Conservation (phyloP, 30 jellyfish, hydroid and myxozoan genomes). For the Aurelia coerulea region DNA sequence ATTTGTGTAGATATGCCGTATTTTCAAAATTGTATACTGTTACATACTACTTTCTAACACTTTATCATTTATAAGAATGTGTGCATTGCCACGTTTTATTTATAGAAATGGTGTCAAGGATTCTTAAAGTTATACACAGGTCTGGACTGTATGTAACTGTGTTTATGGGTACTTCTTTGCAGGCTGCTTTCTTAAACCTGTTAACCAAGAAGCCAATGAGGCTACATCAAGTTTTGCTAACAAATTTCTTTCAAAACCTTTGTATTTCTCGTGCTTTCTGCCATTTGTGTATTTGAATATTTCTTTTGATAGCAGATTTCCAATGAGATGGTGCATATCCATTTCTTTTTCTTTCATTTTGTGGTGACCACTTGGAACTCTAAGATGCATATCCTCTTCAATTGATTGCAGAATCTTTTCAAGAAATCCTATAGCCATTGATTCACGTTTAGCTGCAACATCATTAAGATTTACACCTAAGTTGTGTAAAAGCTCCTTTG, state of each 20-base stretch:
- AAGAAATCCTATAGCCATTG: constrained; percentile 8
- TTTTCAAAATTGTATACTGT: too few relatives aligned
- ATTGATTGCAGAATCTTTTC: not conserved
- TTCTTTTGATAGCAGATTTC: not conserved
- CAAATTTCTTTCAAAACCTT: not conserved
- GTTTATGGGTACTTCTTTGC: not conserved
- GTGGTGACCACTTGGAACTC: constrained; percentile 16
- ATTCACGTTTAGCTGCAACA: constrained; percentile 9
- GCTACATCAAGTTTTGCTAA: not conserved
- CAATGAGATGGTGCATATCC: not conserved
- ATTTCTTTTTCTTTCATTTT: constrained; percentile 16
- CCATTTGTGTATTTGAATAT: not conserved
- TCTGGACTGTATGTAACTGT: too few relatives aligned
- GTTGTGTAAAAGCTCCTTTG: constrained; percentile 18
- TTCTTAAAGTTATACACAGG: too few relatives aligned
- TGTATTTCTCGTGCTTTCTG: not conserved
- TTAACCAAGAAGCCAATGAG: not conserved
- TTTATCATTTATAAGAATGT: too few relatives aligned
- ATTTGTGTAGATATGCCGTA: too few relatives aligned
- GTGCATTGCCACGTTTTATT: too few relatives aligned
- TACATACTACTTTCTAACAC: too few relatives aligned
- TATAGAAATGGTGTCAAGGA: too few relatives aligned
- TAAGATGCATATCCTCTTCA: constrained; percentile 8
- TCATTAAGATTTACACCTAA: constrained; percentile 21
- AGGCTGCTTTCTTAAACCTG: not conserved